phyloP scores from a whole-genome alignment of 2,888 invertebrate species.

The Disparrhopalites patrizii region DNA sequence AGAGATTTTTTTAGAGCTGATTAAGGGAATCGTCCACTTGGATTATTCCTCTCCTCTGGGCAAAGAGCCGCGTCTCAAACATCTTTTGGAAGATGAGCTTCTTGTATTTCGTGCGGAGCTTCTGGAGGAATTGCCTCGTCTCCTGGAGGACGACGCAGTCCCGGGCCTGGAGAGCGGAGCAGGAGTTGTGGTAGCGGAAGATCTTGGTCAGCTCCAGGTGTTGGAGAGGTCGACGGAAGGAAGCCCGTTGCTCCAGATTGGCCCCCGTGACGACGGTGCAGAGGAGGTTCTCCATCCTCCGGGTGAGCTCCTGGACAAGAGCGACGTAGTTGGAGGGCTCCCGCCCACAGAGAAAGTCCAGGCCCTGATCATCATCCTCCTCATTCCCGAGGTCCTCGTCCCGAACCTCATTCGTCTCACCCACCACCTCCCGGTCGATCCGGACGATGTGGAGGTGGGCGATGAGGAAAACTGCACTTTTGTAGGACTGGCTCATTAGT shows the following conservation, averaged over 20 bases:
- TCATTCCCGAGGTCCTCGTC: slow-evolving; percentile 19
- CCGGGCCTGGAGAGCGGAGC: slow-evolving; percentile 30
- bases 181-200: slow-evolving; percentile 31
- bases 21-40: too few relatives aligned
- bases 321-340: slow-evolving; percentile 23
- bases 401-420: slow-evolving; percentile 17
- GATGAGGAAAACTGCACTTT: slow-evolving; percentile 27
- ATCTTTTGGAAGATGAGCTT: background rate
- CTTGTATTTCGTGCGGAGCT: background rate
- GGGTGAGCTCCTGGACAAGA: slow-evolving; percentile 17
- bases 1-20: too few relatives aligned
- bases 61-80: too few relatives aligned
- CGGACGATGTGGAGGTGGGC: slow-evolving; percentile 33
- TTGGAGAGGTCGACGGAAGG: slow-evolving; percentile 28
- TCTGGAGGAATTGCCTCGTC: slow-evolving; percentile 21
- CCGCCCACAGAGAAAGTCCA: slow-evolving; percentile 30
- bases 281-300: slow-evolving; percentile 28
- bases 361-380: background rate
- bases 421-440: slow-evolving; percentile 25
- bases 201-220: slow-evolving; percentile 8
- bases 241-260: slow-evolving; percentile 26
- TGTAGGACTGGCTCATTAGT: slow-evolving; percentile 26
- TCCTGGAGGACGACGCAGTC: slow-evolving; percentile 35
- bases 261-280: slow-evolving; percentile 31
- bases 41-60: too few relatives aligned